A percentile compares a stretch with the other conserved stretches of the same genome.
Conservation (phyloP, 2,113 vertebrate species). For the Daphoenositta chrysoptera region DNA sequence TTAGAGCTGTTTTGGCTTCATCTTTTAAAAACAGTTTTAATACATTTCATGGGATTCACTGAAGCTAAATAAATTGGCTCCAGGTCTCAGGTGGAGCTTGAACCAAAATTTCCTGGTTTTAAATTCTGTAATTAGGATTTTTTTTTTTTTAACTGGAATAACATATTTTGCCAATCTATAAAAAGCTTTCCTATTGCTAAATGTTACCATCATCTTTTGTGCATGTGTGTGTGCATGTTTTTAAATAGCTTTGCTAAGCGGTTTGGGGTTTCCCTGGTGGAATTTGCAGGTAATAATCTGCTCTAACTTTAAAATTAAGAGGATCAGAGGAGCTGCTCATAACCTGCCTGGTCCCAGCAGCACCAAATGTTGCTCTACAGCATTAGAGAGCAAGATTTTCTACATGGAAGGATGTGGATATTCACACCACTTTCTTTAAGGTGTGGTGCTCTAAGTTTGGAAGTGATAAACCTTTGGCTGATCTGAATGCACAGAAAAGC, state of each 20-base stretch:
- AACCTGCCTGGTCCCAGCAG: background rate
- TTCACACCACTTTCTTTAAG: background rate
- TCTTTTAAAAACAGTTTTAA: background rate
- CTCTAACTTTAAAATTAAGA: background rate
- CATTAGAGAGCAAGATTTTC: background rate
- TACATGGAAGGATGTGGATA: background rate
- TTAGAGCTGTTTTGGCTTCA: background rate
- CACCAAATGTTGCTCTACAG: background rate
- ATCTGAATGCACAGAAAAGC: background rate
- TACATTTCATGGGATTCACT: background rate
- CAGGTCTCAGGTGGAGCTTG: background rate
- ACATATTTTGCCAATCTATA: background rate
- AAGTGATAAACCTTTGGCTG: background rate
- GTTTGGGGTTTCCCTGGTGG: background rate
- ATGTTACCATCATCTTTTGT: background rate
- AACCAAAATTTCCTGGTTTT: background rate
- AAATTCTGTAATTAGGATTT: background rate
- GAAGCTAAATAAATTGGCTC: background rate
- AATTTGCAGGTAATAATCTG: background rate
- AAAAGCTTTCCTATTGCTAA: background rate
- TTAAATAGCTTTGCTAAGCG: background rate
- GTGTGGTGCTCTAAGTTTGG: background rate
- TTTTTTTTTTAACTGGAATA: background rate
- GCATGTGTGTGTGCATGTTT: background rate
- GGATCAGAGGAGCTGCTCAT: background rate